Conservation (phyloP, 2,113 vertebrate genomes). For the Oophaga pumilio region DNA sequence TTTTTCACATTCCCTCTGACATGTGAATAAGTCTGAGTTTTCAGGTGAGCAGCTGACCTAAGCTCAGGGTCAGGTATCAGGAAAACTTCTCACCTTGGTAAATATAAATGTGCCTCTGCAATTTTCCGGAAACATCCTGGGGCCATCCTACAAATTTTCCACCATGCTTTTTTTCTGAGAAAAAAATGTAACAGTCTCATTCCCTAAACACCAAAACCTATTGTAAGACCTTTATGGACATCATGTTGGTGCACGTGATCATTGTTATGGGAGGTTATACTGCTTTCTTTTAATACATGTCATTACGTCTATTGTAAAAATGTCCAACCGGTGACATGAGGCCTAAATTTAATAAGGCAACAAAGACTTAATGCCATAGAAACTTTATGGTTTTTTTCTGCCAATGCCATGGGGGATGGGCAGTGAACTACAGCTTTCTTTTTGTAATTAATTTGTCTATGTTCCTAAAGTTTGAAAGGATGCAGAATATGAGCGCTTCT, state of each 20-base stretch:
- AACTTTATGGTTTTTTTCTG: slow-evolving; percentile 67
- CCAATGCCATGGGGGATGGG: slow-evolving; percentile 65
- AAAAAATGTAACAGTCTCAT: background rate
- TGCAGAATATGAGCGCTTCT: background rate
- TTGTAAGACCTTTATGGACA: slow-evolving; percentile 37
- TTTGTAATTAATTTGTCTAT: background rate
- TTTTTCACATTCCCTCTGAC: background rate
- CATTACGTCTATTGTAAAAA: slow-evolving; percentile 79
- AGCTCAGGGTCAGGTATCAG: slow-evolving; percentile 44
- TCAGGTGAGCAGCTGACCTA: background rate
- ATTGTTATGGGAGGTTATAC: slow-evolving; percentile 25
- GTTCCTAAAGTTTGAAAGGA: background rate
- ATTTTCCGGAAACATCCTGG: background rate
- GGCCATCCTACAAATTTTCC: slow-evolving; percentile 13
- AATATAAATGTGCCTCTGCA: background rate
- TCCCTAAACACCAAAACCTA: slow-evolving; percentile 1
- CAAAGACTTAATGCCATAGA: slow-evolving; percentile 70
- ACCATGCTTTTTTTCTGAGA: background rate
- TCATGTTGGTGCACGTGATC: background rate
- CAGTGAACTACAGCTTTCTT: slow-evolving; percentile 64
- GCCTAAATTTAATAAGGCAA: slow-evolving; percentile 76
- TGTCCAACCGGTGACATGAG: slow-evolving; percentile 77
- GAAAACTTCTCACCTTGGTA: slow-evolving; percentile 36
- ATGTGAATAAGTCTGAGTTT: slow-evolving; percentile 23
- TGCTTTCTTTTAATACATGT: slow-evolving; percentile 57